Evolutionary conservation across 2,888 invertebrate species (phyloP).

Genomic region (Eupithecia vulgata): DNA sequence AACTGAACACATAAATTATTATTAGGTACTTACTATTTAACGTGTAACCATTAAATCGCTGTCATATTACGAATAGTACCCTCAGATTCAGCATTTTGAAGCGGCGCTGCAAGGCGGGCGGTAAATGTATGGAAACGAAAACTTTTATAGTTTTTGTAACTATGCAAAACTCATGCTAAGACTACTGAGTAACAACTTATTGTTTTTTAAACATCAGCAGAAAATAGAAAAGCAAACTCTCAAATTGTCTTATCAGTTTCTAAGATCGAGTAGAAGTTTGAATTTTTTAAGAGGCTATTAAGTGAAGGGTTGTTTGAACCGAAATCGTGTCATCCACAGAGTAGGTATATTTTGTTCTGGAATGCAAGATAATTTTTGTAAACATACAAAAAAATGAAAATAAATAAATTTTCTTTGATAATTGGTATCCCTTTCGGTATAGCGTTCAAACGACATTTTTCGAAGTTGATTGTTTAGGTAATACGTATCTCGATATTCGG

Average conservation of each 20-base stretch:
- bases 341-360: no score
- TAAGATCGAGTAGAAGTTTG: slow-evolving; percentile 28
- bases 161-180: background rate
- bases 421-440: no score
- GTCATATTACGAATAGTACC: no score
- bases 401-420: no score
- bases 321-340: slow-evolving; percentile 23
- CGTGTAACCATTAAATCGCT: no score
- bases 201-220: background rate
- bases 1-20: no score
- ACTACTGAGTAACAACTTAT: background rate
- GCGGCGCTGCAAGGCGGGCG: background rate
- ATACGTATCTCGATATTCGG: no score
- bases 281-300: slow-evolving; percentile 22
- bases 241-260: slow-evolving; percentile 49
- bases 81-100: background rate
- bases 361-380: no score
- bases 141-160: background rate
- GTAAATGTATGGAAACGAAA: background rate
- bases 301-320: slow-evolving; percentile 26
- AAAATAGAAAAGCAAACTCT: slow-evolving; percentile 15
- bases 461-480: no score
- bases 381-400: no score
- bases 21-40: no score
- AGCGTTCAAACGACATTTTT: no score